Conservation (phyloP, 1,140 invertebrate species). For the Drosophila pallidifrons region DNA sequence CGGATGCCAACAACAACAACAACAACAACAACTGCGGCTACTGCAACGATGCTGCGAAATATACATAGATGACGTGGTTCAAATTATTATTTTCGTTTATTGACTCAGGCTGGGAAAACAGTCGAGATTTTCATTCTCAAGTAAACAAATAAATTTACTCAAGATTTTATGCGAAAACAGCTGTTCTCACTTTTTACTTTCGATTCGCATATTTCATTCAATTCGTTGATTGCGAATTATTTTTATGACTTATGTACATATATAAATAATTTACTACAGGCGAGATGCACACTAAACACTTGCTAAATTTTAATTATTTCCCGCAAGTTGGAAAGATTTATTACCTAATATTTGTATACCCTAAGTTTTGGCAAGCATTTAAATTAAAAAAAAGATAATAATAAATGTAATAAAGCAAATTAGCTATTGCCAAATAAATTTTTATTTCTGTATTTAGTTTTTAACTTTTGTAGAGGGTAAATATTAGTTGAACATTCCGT, state of each 20-base stretch:
- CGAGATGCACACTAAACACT: not conserved
- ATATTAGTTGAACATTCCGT: not conserved
- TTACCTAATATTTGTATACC: not conserved
- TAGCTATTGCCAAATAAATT: too few relatives aligned
- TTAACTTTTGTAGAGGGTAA: not conserved
- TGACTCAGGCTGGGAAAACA: conserved; percentile 24
- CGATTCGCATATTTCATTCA: conserved; percentile 2
- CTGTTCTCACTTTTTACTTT: conserved; percentile 36
- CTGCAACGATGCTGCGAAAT: conserved; percentile 61
- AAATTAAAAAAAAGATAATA: not conserved
- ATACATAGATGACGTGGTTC: conserved; percentile 53
- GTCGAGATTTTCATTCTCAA: conserved; percentile 18
- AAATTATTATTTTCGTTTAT: conserved; percentile 29
- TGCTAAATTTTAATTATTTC: not conserved
- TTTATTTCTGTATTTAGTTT: too few relatives aligned
- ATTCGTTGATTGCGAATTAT: not conserved
- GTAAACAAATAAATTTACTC: conserved; percentile 73
- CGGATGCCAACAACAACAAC: not conserved
- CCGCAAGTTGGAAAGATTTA: not conserved
- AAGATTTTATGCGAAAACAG: conserved; percentile 47
- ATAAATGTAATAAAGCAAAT: not conserved
- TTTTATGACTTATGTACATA: not conserved
- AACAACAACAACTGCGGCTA: conserved; percentile 30
- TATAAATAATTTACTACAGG: not conserved
- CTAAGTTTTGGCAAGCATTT: not conserved